Evolutionary conservation across 2,888 invertebrate genomes (phyloP).

Genomic region (Philopedon plagiatum): DNA sequence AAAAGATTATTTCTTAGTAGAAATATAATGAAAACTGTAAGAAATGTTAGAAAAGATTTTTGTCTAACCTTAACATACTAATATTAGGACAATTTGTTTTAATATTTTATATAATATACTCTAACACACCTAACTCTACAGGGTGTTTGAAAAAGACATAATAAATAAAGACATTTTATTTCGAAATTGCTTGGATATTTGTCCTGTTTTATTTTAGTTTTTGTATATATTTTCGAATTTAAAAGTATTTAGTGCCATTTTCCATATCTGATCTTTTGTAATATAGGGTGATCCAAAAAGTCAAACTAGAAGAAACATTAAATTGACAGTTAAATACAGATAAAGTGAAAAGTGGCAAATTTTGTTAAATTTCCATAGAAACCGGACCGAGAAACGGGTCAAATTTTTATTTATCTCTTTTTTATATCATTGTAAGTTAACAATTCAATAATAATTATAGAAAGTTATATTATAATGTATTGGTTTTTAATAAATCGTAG

Average conservation of each 20-base stretch:
- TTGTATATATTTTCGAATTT: constrained; percentile 8
- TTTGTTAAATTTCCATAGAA: too few species aligned
- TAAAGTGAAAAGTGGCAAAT: too few species aligned
- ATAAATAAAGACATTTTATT: constrained; percentile 33
- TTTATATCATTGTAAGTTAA: too few species aligned
- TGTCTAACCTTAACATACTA: not conserved
- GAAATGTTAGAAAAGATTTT: not conserved
- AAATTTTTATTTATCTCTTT: too few species aligned
- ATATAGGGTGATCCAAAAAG: not conserved
- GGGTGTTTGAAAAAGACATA: constrained; percentile 7
- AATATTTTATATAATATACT: constrained; percentile 3
- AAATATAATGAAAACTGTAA: not conserved
- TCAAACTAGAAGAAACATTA: not conserved
- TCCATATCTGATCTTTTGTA: constrained; percentile 24
- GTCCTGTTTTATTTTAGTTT: constrained; percentile 6
- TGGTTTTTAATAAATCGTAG: too few species aligned
- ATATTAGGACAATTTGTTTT: not conserved
- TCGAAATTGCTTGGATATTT: constrained; percentile 5
- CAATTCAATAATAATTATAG: too few species aligned
- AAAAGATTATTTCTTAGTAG: not conserved
- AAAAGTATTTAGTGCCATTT: constrained; percentile 37
- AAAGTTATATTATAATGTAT: too few species aligned
- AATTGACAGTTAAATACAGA: too few species aligned
- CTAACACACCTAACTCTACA: not conserved
- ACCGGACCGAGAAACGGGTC: too few species aligned